Evolutionary conservation across 2,113 vertebrate species (phyloP).

Genomic region (Gobiocypris rarus): DNA sequence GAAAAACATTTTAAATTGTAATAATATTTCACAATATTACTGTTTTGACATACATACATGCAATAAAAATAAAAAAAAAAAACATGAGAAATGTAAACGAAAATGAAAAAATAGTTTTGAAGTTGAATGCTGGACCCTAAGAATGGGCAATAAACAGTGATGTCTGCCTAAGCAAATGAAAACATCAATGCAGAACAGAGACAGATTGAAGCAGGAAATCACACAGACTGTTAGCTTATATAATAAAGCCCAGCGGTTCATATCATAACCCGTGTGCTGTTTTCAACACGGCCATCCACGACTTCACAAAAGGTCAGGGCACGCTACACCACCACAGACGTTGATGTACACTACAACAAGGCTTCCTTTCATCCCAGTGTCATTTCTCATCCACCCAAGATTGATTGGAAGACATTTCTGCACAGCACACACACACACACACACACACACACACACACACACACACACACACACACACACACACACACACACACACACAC

Average conservation of each 20-base stretch:
- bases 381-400: too few relatives aligned
- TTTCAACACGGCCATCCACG: slow-evolving; percentile 14
- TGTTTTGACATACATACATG: too few relatives aligned
- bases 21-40: too few relatives aligned
- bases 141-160: neutral
- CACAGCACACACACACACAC: too few relatives aligned
- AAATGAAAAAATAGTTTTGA: too few relatives aligned
- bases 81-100: too few relatives aligned
- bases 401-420: too few relatives aligned
- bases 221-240: neutral
- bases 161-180: neutral
- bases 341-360: slow-evolving; percentile 37
- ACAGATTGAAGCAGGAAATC: neutral
- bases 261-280: neutral
- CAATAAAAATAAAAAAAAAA: too few relatives aligned
- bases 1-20: too few relatives aligned
- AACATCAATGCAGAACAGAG: neutral
- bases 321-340: slow-evolving; percentile 35
- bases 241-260: neutral
- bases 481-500: too few relatives aligned
- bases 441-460: too few relatives aligned
- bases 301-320: slow-evolving; percentile 37
- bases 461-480: too few relatives aligned
- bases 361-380: slow-evolving; percentile 15
- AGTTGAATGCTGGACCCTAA: neutral